These are phyloP conservation scores for Gambusia yucatana DNA, from an alignment of 2,797 vertebrate genomes.

Conservation along the genomic window DNA sequence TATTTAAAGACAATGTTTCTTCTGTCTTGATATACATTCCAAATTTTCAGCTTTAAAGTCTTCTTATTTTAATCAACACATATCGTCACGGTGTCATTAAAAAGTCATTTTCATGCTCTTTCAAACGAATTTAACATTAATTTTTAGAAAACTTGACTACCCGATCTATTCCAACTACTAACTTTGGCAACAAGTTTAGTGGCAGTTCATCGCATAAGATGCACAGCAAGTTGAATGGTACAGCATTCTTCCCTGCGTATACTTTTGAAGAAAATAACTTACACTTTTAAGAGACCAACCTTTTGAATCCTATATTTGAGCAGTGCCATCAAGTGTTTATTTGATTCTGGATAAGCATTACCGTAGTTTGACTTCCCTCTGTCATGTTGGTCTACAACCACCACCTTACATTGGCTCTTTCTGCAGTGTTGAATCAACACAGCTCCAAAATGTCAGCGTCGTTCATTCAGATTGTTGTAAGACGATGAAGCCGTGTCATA, in stretches of 20 bases:
- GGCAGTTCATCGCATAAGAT: no score
- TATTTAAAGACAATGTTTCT: background rate
- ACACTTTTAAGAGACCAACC: background rate
- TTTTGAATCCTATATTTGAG: background rate
- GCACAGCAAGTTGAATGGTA: background rate
- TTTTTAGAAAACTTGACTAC: background rate
- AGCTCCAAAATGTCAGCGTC: rapidly evolving
- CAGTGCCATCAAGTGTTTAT: background rate
- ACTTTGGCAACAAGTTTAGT: background rate
- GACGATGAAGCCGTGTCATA: background rate
- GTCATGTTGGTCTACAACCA: slow-evolving; percentile 32
- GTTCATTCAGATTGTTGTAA: background rate
- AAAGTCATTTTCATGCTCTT: background rate
- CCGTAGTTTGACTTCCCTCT: background rate
- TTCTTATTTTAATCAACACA: background rate
- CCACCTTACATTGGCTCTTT: background rate
- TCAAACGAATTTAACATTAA: background rate
- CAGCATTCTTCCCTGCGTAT: background rate
- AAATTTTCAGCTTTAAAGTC: background rate
- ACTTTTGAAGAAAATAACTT: background rate
- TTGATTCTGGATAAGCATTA: background rate
- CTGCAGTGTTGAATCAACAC: background rate
- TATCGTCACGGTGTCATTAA: background rate
- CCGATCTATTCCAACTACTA: background rate
- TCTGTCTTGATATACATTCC: background rate